Base-by-base conservation (phyloP, 2,888 invertebrate genomes). In the Aromia moschata region DNA sequence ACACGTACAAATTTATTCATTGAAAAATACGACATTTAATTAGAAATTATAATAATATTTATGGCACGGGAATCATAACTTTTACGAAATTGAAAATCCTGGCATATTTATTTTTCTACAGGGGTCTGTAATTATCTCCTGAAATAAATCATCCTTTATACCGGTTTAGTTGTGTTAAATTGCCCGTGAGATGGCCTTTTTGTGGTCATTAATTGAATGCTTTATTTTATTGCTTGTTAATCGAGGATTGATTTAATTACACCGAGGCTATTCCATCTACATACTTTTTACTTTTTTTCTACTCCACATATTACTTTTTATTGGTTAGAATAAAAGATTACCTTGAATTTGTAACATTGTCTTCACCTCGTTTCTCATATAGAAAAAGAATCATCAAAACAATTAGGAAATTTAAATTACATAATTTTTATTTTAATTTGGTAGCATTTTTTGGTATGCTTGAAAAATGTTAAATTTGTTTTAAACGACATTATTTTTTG, bases 1-100 rank as follows among this genome's bases (percentile, higher is more conserved):
- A 46, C 46, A 31, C 20, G n/a, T 33, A 33, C 33, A 33, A 46
- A 46, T 46, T 33, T 46, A 46, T 46, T 46, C 46, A 33, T 33
- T 33, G 33, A 47, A 47, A 47, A 47, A 36, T 11, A 12, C 15
- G 47, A 37, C 47, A 37, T 12, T 20, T 11, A 36, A 37, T 36
- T 43, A 43, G 43, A 47, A 36, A 36, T 47, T 47, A 37, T 33
- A 16, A 33, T 47, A 20, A 47, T 47, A 47, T 47, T 47, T 47
- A 47, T 17, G 47, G 14, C 18, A 20, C 33, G 16, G 16, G 16
- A 46, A 33, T 17, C 47, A 37, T 47, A 47, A 47, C 18, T 47
- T 47, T 36, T 37, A 47, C 12, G 47, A 37, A 47, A 47, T 18
- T 18, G 37, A 47, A 20, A 37, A 47, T 20, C 12, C 12, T 36